These are phyloP conservation scores for Pelobates cultripes DNA, from an alignment of 2,797 vertebrate species.

Conservation along the genomic window DNA sequence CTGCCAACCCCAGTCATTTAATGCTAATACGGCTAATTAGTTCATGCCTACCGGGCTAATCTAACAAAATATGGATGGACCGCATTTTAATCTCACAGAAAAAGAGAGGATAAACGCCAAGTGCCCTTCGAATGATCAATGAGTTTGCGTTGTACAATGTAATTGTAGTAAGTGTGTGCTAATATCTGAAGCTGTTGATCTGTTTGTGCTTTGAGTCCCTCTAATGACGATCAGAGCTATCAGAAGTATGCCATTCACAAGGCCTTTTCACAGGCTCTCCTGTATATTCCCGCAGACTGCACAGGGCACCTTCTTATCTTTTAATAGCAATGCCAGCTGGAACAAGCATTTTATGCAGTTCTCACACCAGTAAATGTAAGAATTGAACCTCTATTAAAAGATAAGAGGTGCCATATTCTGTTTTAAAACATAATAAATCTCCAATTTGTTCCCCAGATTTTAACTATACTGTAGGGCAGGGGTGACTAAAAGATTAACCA, in stretches of 20 bases:
- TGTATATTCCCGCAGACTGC: not conserved
- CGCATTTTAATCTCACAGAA: too few relatives aligned
- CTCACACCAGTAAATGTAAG: not conserved
- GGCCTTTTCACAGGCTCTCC: not conserved
- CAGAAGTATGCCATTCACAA: not conserved
- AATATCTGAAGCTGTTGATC: not conserved
- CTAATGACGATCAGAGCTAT: conserved; percentile 2
- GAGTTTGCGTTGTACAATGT: too few relatives aligned
- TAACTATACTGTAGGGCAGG: too few relatives aligned
- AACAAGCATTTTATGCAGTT: too few relatives aligned
- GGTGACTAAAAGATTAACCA: too few relatives aligned
- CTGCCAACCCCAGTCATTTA: too few relatives aligned
- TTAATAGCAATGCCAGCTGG: conserved; percentile 3
- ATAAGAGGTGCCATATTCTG: not conserved
- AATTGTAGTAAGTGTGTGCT: too few relatives aligned
- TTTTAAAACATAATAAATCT: not conserved
- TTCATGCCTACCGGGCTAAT: too few relatives aligned
- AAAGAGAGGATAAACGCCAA: too few relatives aligned
- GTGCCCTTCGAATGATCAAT: too few relatives aligned
- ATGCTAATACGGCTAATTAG: too few relatives aligned
- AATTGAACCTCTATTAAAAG: conserved; percentile 1
- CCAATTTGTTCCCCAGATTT: not conserved
- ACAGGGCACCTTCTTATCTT: not conserved
- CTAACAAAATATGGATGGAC: too few relatives aligned
- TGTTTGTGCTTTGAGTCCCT: not conserved